phyloP scores from a whole-genome alignment of 1,140 invertebrate genomes.

The Oedothorax gibbosus region DNA sequence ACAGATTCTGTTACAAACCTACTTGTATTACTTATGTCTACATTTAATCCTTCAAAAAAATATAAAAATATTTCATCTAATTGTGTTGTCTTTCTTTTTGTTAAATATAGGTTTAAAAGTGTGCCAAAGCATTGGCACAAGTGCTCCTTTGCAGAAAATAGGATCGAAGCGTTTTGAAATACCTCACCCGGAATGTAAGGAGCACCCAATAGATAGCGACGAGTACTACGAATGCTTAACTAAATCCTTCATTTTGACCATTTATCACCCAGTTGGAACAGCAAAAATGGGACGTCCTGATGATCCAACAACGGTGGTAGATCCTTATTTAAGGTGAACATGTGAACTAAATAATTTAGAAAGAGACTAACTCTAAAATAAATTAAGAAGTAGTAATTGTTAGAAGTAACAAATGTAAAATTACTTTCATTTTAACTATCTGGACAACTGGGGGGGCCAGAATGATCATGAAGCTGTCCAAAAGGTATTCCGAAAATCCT shows the following conservation, averaged over 20 bases:
- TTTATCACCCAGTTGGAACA: conserved; percentile 79
- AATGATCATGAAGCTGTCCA: too few relatives aligned
- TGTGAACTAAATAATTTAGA: background rate
- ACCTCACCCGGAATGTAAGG: conserved; percentile 79
- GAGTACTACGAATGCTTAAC: conserved; percentile 81
- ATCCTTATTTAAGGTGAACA: conserved; percentile 73
- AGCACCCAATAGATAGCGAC: conserved; percentile 79
- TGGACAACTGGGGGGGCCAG: too few relatives aligned
- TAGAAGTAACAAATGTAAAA: too few relatives aligned
- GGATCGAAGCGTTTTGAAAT: conserved; percentile 46
- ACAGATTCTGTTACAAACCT: too few relatives aligned
- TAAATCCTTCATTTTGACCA: conserved; percentile 79
- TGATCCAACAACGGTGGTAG: conserved; percentile 81
- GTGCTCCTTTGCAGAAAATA: conserved; percentile 72
- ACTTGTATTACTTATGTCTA: too few relatives aligned
- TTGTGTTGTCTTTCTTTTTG: background rate
- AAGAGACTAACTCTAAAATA: too few relatives aligned
- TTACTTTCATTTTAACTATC: too few relatives aligned
- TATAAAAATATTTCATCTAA: too few relatives aligned
- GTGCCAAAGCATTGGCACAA: conserved; percentile 73
- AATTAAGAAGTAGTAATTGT: too few relatives aligned
- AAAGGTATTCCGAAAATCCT: too few relatives aligned
- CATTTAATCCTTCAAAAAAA: too few relatives aligned
- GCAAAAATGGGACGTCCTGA: conserved; percentile 80
- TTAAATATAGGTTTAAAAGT: conserved; percentile 72